phyloP scores from a whole-genome alignment of 2,888 invertebrate genomes.

The Trichogramma dendrolimi region DNA sequence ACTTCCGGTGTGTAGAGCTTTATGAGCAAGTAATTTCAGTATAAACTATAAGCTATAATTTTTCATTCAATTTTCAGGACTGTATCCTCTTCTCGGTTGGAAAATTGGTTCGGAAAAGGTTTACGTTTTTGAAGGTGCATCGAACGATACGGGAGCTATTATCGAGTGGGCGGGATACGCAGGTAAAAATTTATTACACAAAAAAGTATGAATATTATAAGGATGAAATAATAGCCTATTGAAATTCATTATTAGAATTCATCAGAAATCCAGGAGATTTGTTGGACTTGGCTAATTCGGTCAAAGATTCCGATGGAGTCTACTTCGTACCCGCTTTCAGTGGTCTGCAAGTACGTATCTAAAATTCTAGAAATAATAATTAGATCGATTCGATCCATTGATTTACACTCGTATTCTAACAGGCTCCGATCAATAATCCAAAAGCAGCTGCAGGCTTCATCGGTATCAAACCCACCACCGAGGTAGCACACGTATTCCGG shows the following conservation, averaged over 20 bases:
- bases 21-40: not conserved
- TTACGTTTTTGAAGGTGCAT: constrained; percentile 80
- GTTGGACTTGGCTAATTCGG: constrained; percentile 64
- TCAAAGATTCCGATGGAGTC: constrained; percentile 70
- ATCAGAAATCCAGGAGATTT: constrained; percentile 60
- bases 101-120: constrained; percentile 59
- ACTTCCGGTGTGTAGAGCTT: constrained; percentile 58
- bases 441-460: constrained; percentile 80
- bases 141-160: constrained; percentile 83
- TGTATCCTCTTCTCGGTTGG: constrained; percentile 93
- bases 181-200: constrained; percentile 52
- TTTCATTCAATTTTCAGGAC: constrained; percentile 52
- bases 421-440: constrained; percentile 88
- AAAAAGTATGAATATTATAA: not conserved
- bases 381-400: not conserved
- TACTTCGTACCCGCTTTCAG: constrained; percentile 88
- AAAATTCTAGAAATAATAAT: not conserved
- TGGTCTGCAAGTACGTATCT: constrained; percentile 67
- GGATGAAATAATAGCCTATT: not conserved
- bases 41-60: constrained; percentile 9
- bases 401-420: constrained; percentile 26
- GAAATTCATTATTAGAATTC: constrained; percentile 13
- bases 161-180: constrained; percentile 78
- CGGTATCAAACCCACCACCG: constrained; percentile 70
- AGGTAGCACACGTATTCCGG: constrained; percentile 72